A percentile compares a stretch with the other conserved stretches of the same genome.
These are phyloP conservation scores for Eupithecia abbreviata DNA, from an alignment of 2,888 invertebrate genomes.

Conservation along the genomic window DNA sequence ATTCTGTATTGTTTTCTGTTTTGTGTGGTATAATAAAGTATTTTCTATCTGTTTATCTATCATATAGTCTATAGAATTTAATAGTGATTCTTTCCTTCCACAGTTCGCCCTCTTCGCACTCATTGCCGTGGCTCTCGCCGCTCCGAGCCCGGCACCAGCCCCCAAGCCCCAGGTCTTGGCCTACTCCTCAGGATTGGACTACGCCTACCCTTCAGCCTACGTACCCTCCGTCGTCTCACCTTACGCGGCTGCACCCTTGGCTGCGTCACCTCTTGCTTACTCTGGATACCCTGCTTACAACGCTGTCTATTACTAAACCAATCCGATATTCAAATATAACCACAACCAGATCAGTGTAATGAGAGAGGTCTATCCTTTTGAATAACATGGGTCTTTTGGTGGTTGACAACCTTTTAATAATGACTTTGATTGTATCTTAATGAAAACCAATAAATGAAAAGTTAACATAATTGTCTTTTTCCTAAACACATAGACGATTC, in stretches of 20 bases:
- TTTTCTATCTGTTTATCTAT: too few species aligned
- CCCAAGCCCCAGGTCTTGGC: constrained; percentile 58
- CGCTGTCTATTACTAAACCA: constrained; percentile 23
- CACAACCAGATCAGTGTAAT: not conserved
- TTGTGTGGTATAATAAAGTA: too few species aligned
- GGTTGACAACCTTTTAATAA: not conserved
- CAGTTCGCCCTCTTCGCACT: constrained; percentile 80
- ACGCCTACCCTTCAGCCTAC: constrained; percentile 55
- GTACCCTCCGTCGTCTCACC: constrained; percentile 57
- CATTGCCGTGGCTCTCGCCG: constrained; percentile 78
- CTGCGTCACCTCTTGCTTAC: constrained; percentile 55
- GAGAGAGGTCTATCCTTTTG: not conserved
- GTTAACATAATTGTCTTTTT: not conserved
- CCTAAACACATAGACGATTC: not conserved
- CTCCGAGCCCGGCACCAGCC: constrained; percentile 63
- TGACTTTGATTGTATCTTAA: not conserved
- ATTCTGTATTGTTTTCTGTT: too few species aligned
- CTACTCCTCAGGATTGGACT: constrained; percentile 63
- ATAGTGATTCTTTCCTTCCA: constrained; percentile 38
- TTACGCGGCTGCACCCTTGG: constrained; percentile 55
- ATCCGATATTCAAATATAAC: not conserved
- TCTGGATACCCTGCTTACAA: constrained; percentile 51
- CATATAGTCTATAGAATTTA: not conserved
- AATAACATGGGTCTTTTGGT: not conserved
- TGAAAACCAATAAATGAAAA: not conserved